Conservation (phyloP, 1,140 invertebrate species). For the Orius insidiosus region DNA sequence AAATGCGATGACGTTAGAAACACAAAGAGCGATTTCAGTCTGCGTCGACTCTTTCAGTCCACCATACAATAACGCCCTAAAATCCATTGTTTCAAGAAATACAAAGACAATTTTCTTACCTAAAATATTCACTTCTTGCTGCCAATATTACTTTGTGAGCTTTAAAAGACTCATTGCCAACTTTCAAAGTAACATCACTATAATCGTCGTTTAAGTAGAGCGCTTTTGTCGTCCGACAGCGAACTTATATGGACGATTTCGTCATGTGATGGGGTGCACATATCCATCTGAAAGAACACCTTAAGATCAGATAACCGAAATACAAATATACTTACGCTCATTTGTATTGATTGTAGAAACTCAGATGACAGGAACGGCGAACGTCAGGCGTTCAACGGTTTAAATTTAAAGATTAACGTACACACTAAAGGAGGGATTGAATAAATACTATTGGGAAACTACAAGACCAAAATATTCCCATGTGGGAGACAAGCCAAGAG, state of each 20-base stretch:
- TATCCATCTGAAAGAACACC: constrained; percentile 7
- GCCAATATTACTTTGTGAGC: constrained; percentile 86
- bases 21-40: constrained; percentile 68
- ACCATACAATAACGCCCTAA: constrained; percentile 66
- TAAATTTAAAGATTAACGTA: too few relatives aligned
- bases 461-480: too few relatives aligned
- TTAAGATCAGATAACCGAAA: too few relatives aligned
- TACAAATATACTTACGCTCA: too few relatives aligned
- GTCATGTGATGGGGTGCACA: constrained; percentile 12
- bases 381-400: too few relatives aligned
- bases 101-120: constrained; percentile 34
- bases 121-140: constrained; percentile 85
- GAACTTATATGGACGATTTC: constrained; percentile 21
- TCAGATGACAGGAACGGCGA: too few relatives aligned
- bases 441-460: too few relatives aligned
- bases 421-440: too few relatives aligned
- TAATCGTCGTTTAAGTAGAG: constrained; percentile 76
- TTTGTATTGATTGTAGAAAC: too few relatives aligned
- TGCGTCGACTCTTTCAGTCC: constrained; percentile 77
- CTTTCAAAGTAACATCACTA: constrained; percentile 76
- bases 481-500: too few relatives aligned
- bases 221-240: constrained; percentile 56
- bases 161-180: constrained; percentile 65
- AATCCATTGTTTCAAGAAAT: too few relatives aligned
- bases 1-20: constrained; percentile 74